These are phyloP conservation scores for Drosophila kambysellisi DNA, from an alignment of 2,888 invertebrate species.

Conservation along the genomic window DNA sequence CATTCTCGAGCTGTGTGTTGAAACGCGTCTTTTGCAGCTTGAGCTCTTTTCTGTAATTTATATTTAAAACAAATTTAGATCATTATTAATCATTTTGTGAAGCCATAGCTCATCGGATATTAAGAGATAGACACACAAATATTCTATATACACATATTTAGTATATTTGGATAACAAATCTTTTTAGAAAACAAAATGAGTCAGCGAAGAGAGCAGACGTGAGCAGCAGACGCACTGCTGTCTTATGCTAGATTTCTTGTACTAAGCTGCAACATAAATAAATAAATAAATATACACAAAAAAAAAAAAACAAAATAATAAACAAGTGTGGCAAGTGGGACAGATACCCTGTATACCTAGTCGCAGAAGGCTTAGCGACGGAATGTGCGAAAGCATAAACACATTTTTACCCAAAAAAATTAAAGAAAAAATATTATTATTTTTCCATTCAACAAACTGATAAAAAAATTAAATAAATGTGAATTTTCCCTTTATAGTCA, in stretches of 20 bases:
- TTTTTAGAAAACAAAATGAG: constrained; percentile 55
- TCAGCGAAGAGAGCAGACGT: constrained; percentile 50
- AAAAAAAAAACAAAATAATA: constrained; percentile 11
- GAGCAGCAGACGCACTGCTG: constrained; percentile 53
- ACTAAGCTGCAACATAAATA: constrained; percentile 22
- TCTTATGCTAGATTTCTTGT: constrained; percentile 30
- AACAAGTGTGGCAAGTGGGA: constrained; percentile 3
- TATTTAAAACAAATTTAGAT: not conserved
- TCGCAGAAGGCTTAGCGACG: not conserved
- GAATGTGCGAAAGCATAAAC: not conserved
- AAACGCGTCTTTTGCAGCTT: constrained; percentile 81
- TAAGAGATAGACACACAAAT: constrained; percentile 41
- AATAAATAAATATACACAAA: constrained; percentile 15
- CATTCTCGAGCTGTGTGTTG: constrained; percentile 84
- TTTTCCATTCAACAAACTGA: not conserved
- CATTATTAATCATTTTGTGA: not conserved
- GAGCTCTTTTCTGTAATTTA: constrained; percentile 83
- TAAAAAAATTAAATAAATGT: not conserved
- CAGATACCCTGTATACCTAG: not conserved
- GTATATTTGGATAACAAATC: constrained; percentile 52
- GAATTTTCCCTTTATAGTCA: not conserved
- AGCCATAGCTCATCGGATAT: constrained; percentile 31
- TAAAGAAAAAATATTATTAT: no score
- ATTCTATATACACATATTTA: constrained; percentile 14
- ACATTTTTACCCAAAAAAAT: not conserved